Percentiles rank a stretch among this genome's conserved stretches.
Evolutionary conservation across 2,888 invertebrate genomes (phyloP).

Genomic region (Halictus ligatus): DNA sequence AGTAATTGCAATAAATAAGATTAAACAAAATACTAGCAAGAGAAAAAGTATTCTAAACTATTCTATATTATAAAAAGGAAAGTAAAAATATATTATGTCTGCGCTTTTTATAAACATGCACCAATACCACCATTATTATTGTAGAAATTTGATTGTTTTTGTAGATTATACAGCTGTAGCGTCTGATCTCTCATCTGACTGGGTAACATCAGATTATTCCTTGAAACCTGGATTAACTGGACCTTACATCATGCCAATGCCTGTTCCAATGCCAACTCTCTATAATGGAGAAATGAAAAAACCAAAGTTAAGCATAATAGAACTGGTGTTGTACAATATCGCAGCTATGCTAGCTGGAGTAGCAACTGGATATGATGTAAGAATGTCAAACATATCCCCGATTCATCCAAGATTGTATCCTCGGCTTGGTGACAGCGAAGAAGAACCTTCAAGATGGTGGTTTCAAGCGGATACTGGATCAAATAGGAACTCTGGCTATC

Average conservation of each 20-base stretch:
- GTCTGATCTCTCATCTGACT: conserved; percentile 77
- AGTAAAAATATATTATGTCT: conserved; percentile 32
- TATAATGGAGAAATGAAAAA: conserved; percentile 90
- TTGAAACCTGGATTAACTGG: conserved; percentile 80
- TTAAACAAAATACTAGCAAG: conserved; percentile 9
- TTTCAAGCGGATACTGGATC: conserved; percentile 78
- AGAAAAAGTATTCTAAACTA: conserved; percentile 3
- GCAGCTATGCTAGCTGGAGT: conserved; percentile 96
- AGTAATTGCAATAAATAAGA: neutral
- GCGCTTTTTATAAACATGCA: conserved; percentile 8
- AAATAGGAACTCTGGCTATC: conserved; percentile 80
- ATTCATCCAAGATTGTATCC: conserved; percentile 93
- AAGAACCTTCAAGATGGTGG: conserved; percentile 81
- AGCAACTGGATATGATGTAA: conserved; percentile 96
- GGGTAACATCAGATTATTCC: conserved; percentile 78
- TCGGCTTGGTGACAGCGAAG: conserved; percentile 72
- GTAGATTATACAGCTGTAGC: conserved; percentile 81
- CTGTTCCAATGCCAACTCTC: conserved; percentile 92
- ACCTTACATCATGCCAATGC: conserved; percentile 83
- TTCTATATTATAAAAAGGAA: conserved; percentile 42
- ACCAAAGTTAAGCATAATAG: conserved; percentile 90
- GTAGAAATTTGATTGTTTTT: conserved; percentile 72
- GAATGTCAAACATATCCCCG: conserved; percentile 94
- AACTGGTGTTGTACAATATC: conserved; percentile 94
- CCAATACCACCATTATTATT: conserved; percentile 52